Evolutionary conservation across 2,113 vertebrate species (phyloP).

Genomic region (Phaetusa simplex): DNA sequence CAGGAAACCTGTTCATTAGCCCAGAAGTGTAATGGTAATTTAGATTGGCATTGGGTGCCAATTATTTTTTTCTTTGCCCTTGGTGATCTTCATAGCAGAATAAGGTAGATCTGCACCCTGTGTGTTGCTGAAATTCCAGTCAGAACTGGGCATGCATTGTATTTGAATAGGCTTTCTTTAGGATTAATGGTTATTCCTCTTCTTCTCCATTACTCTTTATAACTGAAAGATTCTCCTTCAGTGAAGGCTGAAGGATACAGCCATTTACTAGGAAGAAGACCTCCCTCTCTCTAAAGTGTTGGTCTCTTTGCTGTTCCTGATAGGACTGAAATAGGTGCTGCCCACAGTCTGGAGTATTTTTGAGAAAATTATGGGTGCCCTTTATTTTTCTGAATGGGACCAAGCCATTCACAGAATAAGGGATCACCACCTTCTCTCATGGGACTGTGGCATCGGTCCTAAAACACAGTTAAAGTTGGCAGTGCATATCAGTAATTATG

Average conservation of each 20-base stretch:
- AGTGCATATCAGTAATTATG: background rate
- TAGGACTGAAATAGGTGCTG: background rate
- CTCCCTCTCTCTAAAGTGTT: background rate
- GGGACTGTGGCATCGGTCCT: background rate
- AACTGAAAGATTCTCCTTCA: background rate
- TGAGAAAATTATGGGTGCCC: background rate
- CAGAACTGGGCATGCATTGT: background rate
- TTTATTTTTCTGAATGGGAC: background rate
- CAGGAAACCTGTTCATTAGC: background rate
- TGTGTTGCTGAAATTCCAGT: background rate
- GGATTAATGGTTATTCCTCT: background rate
- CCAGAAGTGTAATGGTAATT: background rate
- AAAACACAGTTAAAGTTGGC: background rate
- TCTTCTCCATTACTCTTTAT: background rate
- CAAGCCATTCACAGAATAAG: background rate
- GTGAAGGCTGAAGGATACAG: slow-evolving; percentile 16
- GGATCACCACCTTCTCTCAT: background rate
- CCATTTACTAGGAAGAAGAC: background rate
- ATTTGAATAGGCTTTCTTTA: background rate
- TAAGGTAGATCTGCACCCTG: background rate
- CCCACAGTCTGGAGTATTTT: background rate
- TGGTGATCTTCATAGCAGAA: background rate
- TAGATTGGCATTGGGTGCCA: background rate
- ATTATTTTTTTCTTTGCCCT: background rate
- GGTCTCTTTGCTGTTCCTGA: background rate